These are phyloP conservation scores for Aspidiotus destructor DNA, from an alignment of 2,888 invertebrate species.

Conservation along the genomic window DNA sequence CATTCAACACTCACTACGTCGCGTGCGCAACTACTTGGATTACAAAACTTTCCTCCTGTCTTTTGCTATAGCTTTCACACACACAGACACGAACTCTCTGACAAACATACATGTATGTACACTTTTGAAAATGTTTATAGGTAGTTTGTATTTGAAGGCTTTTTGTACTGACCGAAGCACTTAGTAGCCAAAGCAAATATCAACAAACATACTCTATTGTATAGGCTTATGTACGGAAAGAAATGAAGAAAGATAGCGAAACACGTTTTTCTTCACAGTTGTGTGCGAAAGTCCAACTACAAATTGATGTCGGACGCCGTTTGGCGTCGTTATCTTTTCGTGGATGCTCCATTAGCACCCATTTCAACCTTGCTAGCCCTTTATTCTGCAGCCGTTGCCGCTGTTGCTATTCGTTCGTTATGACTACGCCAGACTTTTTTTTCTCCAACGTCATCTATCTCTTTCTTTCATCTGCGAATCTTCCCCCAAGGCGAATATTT, in stretches of 20 bases:
- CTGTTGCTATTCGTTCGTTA: constrained; percentile 9
- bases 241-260: constrained; percentile 2
- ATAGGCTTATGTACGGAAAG: constrained; percentile 13
- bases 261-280: not conserved
- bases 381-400: constrained; percentile 2
- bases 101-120: constrained; percentile 5
- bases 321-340: constrained; percentile 31
- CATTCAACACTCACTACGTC: too few species aligned
- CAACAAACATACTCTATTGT: constrained; percentile 30
- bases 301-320: constrained; percentile 33
- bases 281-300: constrained; percentile 18
- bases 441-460: constrained; percentile 2
- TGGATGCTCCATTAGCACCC: constrained; percentile 32
- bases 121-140: constrained; percentile 21
- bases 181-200: constrained; percentile 29
- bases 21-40: constrained; percentile 1
- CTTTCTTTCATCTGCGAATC: constrained; percentile 5
- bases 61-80: not conserved
- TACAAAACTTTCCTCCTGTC: not conserved
- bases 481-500: constrained; percentile 31
- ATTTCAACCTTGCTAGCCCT: constrained; percentile 24
- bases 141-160: constrained; percentile 32
- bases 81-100: not conserved
- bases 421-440: constrained; percentile 11
- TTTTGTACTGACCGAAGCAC: constrained; percentile 31